Conservation (phyloP, 2,113 vertebrate species). For the Paracanthobrama guichenoti region DNA sequence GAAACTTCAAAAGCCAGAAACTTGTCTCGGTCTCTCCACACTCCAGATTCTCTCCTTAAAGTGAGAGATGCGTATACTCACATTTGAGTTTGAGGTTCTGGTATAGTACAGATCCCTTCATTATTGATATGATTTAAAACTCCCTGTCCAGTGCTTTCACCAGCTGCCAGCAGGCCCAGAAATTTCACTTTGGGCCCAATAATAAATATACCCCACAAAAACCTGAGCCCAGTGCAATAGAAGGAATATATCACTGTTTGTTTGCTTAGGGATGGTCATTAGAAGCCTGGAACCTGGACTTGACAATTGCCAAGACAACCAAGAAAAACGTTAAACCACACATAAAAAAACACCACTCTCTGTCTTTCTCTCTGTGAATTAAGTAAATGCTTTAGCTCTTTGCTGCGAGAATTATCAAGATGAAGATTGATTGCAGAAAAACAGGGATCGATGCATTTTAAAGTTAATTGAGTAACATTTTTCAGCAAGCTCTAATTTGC, state of each 20-base stretch:
- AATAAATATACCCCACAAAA: constrained; percentile 38
- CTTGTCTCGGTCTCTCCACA: background rate
- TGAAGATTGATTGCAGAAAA: constrained; percentile 52
- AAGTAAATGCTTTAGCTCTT: constrained; percentile 18
- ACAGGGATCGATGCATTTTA: constrained; percentile 32
- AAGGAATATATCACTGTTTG: constrained; percentile 48
- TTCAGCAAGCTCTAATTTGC: background rate
- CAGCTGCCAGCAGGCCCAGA: constrained; percentile 33
- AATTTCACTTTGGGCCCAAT: constrained; percentile 42
- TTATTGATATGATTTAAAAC: constrained; percentile 56
- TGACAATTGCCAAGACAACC: constrained; percentile 48
- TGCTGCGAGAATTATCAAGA: constrained; percentile 9
- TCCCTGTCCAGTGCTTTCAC: constrained; percentile 41
- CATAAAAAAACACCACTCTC: background rate
- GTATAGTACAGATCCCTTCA: constrained; percentile 45
- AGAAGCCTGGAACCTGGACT: constrained; percentile 42
- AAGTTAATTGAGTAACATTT: constrained; percentile 45
- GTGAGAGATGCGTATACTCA: constrained; percentile 35
- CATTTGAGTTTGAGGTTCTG: constrained; percentile 39
- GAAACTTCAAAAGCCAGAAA: constrained; percentile 42
- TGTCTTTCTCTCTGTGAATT: background rate
- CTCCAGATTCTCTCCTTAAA: constrained; percentile 7
- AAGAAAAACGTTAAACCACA: constrained; percentile 29
- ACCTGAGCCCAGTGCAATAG: constrained; percentile 10
- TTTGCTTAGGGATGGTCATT: constrained; percentile 41